Evolutionary conservation across 2,797 vertebrate genomes (phyloP).

Genomic region (Catamblyrhynchus diadema): DNA sequence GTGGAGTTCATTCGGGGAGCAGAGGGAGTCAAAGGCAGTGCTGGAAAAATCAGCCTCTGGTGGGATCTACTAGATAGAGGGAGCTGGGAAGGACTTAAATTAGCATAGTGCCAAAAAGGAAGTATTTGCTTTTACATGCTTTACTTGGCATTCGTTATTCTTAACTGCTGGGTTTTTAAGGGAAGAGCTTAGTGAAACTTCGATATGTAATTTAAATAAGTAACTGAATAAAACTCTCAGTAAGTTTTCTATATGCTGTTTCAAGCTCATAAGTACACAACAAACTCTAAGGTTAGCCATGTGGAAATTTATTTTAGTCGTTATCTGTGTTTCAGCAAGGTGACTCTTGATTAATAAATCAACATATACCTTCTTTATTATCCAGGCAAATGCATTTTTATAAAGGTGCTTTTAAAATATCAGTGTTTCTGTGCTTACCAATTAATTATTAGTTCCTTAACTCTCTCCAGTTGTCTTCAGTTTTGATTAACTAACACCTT

Average conservation of each 20-base stretch:
- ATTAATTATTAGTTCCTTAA: background rate
- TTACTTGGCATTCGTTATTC: background rate
- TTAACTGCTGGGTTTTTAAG: fast-evolving
- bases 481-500: background rate
- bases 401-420: background rate
- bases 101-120: background rate
- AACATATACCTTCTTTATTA: background rate
- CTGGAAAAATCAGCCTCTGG: background rate
- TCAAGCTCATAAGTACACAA: background rate
- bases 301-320: background rate
- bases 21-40: background rate
- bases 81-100: background rate
- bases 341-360: conserved; percentile 26
- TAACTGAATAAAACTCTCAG: background rate
- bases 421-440: background rate
- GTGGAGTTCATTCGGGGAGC: background rate
- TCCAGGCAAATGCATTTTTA: background rate
- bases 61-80: background rate
- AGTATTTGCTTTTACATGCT: background rate
- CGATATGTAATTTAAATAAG: background rate
- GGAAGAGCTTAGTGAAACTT: background rate
- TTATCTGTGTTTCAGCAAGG: background rate
- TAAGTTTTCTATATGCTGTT: background rate
- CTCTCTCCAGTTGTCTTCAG: background rate
- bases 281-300: background rate